Evolutionary conservation across 2,113 vertebrate genomes (phyloP).

Genomic region (Andinoacara biseriatus): DNA sequence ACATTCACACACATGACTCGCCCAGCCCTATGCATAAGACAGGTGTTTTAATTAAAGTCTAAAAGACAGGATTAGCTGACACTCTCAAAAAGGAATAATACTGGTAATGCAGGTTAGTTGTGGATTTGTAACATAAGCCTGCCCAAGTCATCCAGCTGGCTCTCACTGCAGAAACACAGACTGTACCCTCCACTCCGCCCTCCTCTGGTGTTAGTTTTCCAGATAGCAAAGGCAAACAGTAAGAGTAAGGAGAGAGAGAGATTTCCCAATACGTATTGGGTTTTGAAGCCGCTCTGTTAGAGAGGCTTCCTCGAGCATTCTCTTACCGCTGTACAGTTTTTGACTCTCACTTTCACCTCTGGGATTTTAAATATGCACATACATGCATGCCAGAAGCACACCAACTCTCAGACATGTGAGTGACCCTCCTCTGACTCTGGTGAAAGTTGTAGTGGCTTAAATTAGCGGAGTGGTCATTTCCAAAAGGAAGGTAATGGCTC

Average conservation of each 20-base stretch:
- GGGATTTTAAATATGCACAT: conserved; percentile 55
- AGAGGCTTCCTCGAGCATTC: not conserved
- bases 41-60: conserved; percentile 34
- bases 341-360: conserved; percentile 42
- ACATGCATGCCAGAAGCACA: conserved; percentile 32
- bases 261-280: conserved; percentile 14
- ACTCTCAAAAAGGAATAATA: conserved; percentile 11
- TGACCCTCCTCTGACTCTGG: conserved; percentile 35
- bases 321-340: not conserved
- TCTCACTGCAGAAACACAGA: not conserved
- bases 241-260: not conserved
- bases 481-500: not conserved
- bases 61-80: not conserved
- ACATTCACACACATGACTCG: not conserved
- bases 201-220: conserved; percentile 35
- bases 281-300: conserved; percentile 23
- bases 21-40: no score
- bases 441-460: conserved; percentile 32
- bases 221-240: conserved; percentile 33
- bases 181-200: not conserved
- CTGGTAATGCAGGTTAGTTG: conserved; percentile 23
- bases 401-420: conserved; percentile 13
- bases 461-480: conserved; percentile 38
- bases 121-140: conserved; percentile 10
- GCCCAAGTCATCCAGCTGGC: conserved; percentile 31